Percentiles rank a stretch among this genome's conserved stretches.
Conservation (phyloP, 2,113 vertebrate genomes). For the Peromyscus californicus region DNA sequence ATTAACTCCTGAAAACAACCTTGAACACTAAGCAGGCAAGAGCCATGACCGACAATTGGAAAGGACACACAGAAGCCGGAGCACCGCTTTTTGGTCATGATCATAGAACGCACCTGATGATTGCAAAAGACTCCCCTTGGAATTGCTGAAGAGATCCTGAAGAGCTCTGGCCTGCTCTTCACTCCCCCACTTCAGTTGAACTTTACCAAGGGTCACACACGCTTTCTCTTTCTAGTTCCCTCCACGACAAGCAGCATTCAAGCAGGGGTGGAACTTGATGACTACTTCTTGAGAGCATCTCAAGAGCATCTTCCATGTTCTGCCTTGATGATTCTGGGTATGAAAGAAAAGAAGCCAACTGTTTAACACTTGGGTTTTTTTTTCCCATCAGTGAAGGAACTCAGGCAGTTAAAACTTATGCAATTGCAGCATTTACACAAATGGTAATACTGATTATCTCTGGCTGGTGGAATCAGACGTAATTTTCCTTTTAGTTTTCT, state of each 20-base stretch:
- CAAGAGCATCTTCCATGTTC: not conserved
- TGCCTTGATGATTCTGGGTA: constrained; percentile 29
- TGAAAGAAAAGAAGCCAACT: not conserved
- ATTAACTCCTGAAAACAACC: not conserved
- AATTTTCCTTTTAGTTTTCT: constrained; percentile 50
- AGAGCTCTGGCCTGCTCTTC: not conserved
- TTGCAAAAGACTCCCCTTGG: not conserved
- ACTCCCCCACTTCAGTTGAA: accelerated
- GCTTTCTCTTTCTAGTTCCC: not conserved
- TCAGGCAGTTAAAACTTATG: constrained; percentile 38
- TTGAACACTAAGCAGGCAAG: not conserved
- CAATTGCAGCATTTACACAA: constrained; percentile 61
- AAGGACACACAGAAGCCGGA: not conserved
- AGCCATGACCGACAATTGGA: not conserved
- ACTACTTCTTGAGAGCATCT: not conserved
- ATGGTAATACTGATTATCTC: constrained; percentile 66
- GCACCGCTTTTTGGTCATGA: not conserved
- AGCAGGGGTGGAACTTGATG: not conserved
- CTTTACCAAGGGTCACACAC: not conserved
- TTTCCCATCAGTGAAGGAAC: not conserved
- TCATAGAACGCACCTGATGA: not conserved
- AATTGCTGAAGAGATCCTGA: not conserved
- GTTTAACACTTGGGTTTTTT: not conserved
- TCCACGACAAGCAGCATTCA: not conserved
- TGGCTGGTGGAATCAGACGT: constrained; percentile 61